Conservation (phyloP, 2,113 vertebrate species). For the Entosphenus tridentatus region DNA sequence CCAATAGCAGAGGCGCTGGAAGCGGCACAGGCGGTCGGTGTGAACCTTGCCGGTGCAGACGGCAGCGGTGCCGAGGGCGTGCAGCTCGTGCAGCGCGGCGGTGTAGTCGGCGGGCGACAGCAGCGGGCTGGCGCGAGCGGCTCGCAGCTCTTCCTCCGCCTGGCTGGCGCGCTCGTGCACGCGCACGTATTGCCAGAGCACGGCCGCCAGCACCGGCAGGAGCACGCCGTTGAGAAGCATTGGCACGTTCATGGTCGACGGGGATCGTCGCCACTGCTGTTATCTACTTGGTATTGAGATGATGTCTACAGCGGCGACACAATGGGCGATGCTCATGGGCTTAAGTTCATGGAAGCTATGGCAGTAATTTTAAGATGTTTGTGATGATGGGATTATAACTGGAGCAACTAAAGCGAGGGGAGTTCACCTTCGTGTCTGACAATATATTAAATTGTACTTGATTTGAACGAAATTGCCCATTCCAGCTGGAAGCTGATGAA, state of each 20-base stretch:
- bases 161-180: slow-evolving; percentile 42
- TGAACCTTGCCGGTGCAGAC: slow-evolving; percentile 87
- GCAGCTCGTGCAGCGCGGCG: slow-evolving; percentile 44
- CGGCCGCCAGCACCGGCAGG: slow-evolving; percentile 55
- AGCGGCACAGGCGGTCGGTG: slow-evolving; percentile 81
- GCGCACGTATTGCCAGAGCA: slow-evolving; percentile 71
- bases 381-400: no score
- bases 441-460: no score
- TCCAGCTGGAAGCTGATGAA: no score
- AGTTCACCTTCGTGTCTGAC: no score
- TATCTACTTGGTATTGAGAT: no score
- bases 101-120: slow-evolving; percentile 53
- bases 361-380: no score
- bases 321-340: no score
- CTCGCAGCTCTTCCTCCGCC: slow-evolving; percentile 62
- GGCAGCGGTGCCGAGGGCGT: slow-evolving; percentile 70
- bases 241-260: slow-evolving; percentile 64
- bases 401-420: no score
- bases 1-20: slow-evolving; percentile 80
- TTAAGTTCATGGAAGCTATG: no score
- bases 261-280: slow-evolving; percentile 18
- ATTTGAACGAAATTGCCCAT: no score
- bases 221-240: slow-evolving; percentile 64
- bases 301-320: no score
- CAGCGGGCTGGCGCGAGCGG: slow-evolving; percentile 35